Percentiles rank a stretch among this genome's conserved stretches.
Evolutionary conservation across 2,113 vertebrate genomes (phyloP).

Genomic region (Athene noctua): DNA sequence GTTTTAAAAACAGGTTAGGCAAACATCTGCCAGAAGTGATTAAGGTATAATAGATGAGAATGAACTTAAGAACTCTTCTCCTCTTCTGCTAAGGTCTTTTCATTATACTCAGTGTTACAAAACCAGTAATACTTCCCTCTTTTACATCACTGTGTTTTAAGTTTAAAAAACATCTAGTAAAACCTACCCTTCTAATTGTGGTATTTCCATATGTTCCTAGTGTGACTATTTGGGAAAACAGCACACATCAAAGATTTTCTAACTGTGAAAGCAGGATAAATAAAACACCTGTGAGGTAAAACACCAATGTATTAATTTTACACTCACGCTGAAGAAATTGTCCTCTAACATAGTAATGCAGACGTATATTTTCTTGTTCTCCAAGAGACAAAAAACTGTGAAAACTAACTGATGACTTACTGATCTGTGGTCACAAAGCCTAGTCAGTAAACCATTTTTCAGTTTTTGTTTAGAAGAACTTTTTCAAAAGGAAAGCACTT

Average conservation of each 20-base stretch:
- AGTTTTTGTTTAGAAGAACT: background rate
- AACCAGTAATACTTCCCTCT: background rate
- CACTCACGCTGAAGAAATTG: background rate
- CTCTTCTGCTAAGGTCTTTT: background rate
- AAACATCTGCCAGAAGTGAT: slow-evolving; percentile 16
- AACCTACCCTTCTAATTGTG: background rate
- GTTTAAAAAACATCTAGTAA: background rate
- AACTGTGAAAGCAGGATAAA: background rate
- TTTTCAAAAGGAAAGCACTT: background rate
- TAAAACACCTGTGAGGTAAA: background rate
- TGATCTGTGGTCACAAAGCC: background rate
- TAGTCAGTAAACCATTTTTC: background rate
- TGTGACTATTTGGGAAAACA: background rate
- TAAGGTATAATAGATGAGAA: background rate
- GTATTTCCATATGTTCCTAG: background rate
- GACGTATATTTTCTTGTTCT: background rate
- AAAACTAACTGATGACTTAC: background rate
- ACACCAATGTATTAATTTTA: background rate
- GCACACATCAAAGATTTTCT: background rate
- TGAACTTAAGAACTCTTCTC: background rate
- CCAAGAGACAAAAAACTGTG: background rate
- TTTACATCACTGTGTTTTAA: background rate
- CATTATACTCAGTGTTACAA: background rate
- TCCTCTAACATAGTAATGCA: background rate
- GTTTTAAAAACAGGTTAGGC: background rate